Conservation (phyloP, 2,113 vertebrate genomes). For the Varanus salvator region DNA sequence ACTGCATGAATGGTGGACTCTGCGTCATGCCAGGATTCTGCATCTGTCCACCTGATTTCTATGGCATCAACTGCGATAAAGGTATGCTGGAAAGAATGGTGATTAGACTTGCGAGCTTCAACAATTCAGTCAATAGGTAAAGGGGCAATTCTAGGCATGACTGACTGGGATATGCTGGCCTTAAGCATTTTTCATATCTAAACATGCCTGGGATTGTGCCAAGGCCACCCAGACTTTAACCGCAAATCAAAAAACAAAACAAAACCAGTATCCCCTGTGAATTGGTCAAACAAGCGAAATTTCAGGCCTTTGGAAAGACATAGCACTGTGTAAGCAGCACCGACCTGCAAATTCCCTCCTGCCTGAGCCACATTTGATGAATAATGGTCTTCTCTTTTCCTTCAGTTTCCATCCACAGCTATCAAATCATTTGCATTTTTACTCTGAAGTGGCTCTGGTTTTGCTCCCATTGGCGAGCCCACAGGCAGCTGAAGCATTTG, state of each 20-base stretch:
- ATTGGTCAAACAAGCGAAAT: background rate
- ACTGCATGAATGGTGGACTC: conserved; percentile 88
- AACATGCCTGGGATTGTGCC: too few species aligned
- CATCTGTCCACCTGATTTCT: conserved; percentile 89
- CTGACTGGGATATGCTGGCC: too few species aligned
- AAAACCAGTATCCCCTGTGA: background rate
- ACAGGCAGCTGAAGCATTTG: background rate
- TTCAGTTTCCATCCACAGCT: background rate
- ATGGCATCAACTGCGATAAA: conserved; percentile 89
- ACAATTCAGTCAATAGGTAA: background rate
- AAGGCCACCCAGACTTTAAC: background rate
- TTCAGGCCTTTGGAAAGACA: background rate
- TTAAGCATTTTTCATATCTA: too few species aligned
- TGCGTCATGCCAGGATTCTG: conserved; percentile 89
- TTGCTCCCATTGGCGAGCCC: background rate
- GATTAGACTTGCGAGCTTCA: background rate
- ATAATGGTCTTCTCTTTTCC: background rate
- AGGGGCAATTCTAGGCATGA: too few species aligned
- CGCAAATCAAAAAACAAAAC: background rate
- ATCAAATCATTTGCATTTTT: background rate
- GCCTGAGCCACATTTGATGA: background rate
- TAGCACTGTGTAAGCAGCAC: background rate
- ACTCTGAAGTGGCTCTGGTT: background rate
- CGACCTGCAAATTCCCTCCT: background rate
- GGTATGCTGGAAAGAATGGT: conserved; percentile 71